phyloP scores from a whole-genome alignment of 2,113 vertebrate genomes.

The Periophthalmus modestus region DNA sequence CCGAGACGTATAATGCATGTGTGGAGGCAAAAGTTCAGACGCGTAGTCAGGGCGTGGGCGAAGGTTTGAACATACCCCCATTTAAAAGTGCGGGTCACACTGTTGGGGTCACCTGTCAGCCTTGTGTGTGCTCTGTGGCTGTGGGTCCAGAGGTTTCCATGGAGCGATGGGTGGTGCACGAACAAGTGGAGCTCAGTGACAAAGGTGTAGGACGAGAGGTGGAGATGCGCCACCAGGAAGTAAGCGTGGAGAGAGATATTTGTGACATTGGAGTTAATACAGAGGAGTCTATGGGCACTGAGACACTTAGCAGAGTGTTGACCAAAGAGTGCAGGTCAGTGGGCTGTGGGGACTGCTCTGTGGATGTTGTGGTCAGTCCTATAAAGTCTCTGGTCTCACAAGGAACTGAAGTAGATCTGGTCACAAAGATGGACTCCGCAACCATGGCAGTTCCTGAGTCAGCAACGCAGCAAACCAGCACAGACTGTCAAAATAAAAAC shows the following conservation, averaged over 20 bases:
- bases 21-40: slow-evolving; percentile 82
- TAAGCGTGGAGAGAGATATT: slow-evolving; percentile 71
- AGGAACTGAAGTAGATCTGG: slow-evolving; percentile 73
- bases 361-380: slow-evolving; percentile 75
- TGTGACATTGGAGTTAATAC: slow-evolving; percentile 85
- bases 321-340: slow-evolving; percentile 74
- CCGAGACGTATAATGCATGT: slow-evolving; percentile 76
- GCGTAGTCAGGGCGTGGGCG: slow-evolving; percentile 84
- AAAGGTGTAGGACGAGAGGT: slow-evolving; percentile 65
- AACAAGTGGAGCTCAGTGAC: slow-evolving; percentile 77
- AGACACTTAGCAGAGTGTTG: slow-evolving; percentile 36
- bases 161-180: slow-evolving; percentile 83
- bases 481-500: slow-evolving; percentile 60
- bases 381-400: slow-evolving; percentile 71
- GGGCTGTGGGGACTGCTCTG: slow-evolving; percentile 86
- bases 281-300: slow-evolving; percentile 56
- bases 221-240: slow-evolving; percentile 69
- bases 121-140: slow-evolving; percentile 39
- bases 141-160: slow-evolving; percentile 83
- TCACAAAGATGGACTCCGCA: slow-evolving; percentile 70
- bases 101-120: slow-evolving; percentile 78
- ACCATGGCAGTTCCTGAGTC: slow-evolving; percentile 80
- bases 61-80: slow-evolving; percentile 70
- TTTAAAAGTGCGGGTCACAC: slow-evolving; percentile 61
- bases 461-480: slow-evolving; percentile 79